These are phyloP conservation scores for Cheilosia pagana DNA, from an alignment of 2,888 invertebrate species.

Conservation along the genomic window DNA sequence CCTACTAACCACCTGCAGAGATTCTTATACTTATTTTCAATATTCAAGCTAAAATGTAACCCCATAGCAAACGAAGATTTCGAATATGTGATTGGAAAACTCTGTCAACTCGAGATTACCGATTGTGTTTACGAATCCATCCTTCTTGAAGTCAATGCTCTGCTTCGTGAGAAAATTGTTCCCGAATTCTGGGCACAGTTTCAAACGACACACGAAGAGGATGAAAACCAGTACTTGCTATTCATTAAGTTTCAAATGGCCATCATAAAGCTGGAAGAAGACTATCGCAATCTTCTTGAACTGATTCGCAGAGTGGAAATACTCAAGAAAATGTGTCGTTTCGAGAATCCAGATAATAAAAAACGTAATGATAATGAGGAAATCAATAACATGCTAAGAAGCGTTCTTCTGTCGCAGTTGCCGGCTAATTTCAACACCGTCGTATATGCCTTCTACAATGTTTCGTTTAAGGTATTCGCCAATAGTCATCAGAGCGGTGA, in stretches of 20 bases:
- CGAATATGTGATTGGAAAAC: constrained; percentile 68
- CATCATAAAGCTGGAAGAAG: constrained; percentile 79
- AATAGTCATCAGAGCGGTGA: constrained; percentile 81
- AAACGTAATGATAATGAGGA: constrained; percentile 62
- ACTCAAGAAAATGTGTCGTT: constrained; percentile 75
- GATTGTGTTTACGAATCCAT: constrained; percentile 79
- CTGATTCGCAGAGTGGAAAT: constrained; percentile 77
- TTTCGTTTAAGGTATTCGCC: constrained; percentile 89
- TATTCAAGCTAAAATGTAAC: constrained; percentile 68
- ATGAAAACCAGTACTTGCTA: constrained; percentile 75
- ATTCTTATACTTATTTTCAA: constrained; percentile 65
- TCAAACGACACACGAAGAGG: constrained; percentile 52
- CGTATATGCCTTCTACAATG: constrained; percentile 90
- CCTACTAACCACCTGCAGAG: neutral
- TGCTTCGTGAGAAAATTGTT: constrained; percentile 79
- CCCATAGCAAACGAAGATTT: constrained; percentile 73
- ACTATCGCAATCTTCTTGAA: constrained; percentile 77
- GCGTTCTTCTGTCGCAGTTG: constrained; percentile 88
- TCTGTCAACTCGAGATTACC: constrained; percentile 69
- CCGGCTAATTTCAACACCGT: constrained; percentile 88
- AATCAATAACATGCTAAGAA: constrained; percentile 87
- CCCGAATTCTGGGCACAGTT: constrained; percentile 82
- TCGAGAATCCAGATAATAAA: constrained; percentile 69
- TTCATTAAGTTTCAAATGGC: constrained; percentile 80
- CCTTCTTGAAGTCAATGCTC: constrained; percentile 79